Evolutionary conservation across 2,888 invertebrate species (phyloP).

Genomic region (Cataglyphis livida): DNA sequence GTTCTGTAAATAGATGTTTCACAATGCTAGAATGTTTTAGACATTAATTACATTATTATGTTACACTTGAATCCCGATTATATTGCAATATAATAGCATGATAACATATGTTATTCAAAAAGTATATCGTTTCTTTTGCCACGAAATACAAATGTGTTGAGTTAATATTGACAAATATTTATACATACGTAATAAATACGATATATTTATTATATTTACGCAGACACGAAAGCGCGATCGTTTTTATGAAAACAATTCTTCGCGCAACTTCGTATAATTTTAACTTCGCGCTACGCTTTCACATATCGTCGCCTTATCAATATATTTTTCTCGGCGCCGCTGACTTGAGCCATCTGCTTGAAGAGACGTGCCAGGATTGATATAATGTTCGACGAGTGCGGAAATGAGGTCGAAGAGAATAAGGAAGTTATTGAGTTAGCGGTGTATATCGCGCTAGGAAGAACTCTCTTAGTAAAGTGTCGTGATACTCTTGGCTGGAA

Average conservation of each 20-base stretch:
- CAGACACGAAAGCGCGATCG: neutral
- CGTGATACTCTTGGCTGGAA: conserved; percentile 68
- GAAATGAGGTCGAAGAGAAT: conserved; percentile 69
- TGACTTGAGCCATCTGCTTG: conserved; percentile 60
- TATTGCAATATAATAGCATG: neutral
- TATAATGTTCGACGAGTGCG: conserved; percentile 63
- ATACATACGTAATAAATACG: neutral
- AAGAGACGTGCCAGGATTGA: conserved; percentile 62
- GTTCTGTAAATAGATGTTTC: neutral
- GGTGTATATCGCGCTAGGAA: conserved; percentile 67
- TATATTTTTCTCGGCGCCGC: conserved; percentile 37
- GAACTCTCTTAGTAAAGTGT: conserved; percentile 61
- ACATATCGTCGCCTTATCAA: conserved; percentile 21
- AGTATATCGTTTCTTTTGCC: conserved; percentile 3
- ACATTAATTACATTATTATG: neutral
- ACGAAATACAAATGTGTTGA: conserved; percentile 5
- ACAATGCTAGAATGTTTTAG: neutral
- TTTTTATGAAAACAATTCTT: conserved; percentile 6
- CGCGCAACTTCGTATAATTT: conserved; percentile 29
- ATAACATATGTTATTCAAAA: neutral
- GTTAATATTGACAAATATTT: conserved; percentile 17
- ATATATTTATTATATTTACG: neutral
- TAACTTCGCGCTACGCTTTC: neutral
- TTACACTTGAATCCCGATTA: neutral
- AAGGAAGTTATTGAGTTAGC: conserved; percentile 74